Percentiles rank a stretch among this genome's conserved stretches.
Evolutionary conservation across 2,113 vertebrate genomes (phyloP).

Genomic region (Nerophis lumbriciformis): DNA sequence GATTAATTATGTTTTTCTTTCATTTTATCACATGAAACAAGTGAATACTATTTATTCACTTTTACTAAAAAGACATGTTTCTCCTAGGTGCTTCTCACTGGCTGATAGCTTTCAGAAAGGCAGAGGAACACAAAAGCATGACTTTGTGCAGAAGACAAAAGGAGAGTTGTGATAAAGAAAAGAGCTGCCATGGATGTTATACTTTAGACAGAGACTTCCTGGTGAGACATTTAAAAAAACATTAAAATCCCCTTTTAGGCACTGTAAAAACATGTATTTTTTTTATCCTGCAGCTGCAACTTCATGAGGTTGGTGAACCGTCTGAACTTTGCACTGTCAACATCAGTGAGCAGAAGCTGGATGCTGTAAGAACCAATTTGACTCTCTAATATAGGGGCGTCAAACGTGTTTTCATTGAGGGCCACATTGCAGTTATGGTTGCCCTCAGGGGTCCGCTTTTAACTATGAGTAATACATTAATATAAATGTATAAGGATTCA

Average conservation of each 20-base stretch:
- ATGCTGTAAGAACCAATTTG: slow-evolving; percentile 62
- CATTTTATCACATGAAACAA: too few relatives aligned
- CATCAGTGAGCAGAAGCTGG: slow-evolving; percentile 73
- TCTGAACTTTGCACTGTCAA: slow-evolving; percentile 76
- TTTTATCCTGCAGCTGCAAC: slow-evolving; percentile 66
- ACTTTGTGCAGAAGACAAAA: slow-evolving; percentile 14
- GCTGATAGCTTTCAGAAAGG: slow-evolving; percentile 59
- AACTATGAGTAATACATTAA: too few relatives aligned
- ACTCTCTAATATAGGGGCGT: background rate
- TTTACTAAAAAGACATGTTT: background rate
- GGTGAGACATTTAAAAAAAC: slow-evolving; percentile 29
- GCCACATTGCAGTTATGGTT: too few relatives aligned
- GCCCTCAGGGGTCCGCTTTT: too few relatives aligned
- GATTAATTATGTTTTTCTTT: too few relatives aligned
- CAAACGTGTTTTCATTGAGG: too few relatives aligned
- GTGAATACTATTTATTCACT: background rate
- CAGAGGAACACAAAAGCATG: slow-evolving; percentile 42
- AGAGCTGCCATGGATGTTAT: background rate
- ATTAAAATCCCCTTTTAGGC: background rate
- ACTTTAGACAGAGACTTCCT: slow-evolving; percentile 60
- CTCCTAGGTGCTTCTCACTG: slow-evolving; percentile 68
- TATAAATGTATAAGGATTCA: too few relatives aligned
- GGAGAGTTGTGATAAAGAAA: background rate
- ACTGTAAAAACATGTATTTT: background rate
- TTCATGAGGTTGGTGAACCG: slow-evolving; percentile 70